These are phyloP conservation scores for Caerostris extrusa DNA, from an alignment of 1,140 invertebrate genomes.

Conservation along the genomic window DNA sequence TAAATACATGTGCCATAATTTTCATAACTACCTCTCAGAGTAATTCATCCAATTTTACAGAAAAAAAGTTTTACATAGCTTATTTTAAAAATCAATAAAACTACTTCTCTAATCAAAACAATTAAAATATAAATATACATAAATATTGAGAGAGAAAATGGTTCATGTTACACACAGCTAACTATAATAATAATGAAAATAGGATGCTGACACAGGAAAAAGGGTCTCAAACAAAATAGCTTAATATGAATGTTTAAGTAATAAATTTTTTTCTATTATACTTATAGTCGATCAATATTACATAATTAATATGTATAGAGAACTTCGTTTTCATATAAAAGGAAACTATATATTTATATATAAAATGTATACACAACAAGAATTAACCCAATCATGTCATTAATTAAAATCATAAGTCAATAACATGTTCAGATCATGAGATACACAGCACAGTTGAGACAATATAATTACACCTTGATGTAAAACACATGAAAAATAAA, in stretches of 20 bases:
- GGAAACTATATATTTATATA: not conserved
- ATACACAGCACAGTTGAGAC: not conserved
- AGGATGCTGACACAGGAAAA: not conserved
- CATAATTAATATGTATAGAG: not conserved
- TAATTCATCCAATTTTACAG: not conserved
- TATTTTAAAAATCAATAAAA: not conserved
- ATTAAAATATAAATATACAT: not conserved
- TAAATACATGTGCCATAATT: not conserved
- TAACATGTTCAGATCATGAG: not conserved
- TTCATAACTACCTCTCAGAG: not conserved
- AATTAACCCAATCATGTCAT: not conserved
- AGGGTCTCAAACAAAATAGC: not conserved
- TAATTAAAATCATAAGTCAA: not conserved
- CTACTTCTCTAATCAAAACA: not conserved
- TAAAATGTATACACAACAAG: not conserved
- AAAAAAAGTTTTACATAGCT: not conserved
- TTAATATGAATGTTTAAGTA: not conserved
- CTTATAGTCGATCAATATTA: not conserved
- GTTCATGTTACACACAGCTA: not conserved
- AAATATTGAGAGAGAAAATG: not conserved
- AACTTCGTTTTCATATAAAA: not conserved
- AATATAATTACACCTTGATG: not conserved
- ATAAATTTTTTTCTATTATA: not conserved
- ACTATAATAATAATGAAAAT: not conserved
- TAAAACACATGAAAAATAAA: not conserved